Conservation (phyloP, 2,888 invertebrate species). For the Marronus borbonicus region DNA sequence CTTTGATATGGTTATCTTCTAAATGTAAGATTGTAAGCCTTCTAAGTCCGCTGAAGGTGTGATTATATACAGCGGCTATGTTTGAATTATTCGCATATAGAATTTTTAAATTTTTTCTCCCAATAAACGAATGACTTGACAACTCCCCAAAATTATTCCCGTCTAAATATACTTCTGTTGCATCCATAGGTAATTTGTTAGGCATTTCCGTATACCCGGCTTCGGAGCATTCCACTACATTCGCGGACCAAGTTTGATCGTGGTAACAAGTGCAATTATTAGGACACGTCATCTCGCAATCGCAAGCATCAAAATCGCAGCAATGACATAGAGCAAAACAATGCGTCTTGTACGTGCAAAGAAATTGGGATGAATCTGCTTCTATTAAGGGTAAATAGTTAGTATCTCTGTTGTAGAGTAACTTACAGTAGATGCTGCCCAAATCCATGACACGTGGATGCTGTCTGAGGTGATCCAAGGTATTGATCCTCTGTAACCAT, state of each 20-base stretch:
- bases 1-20: slow-evolving; percentile 88
- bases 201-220: slow-evolving; percentile 88
- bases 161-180: slow-evolving; percentile 94
- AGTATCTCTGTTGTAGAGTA: slow-evolving; percentile 87
- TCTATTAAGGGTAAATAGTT: slow-evolving; percentile 89
- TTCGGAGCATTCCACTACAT: slow-evolving; percentile 92
- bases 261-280: slow-evolving; percentile 95
- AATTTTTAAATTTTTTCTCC: slow-evolving; percentile 90
- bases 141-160: slow-evolving; percentile 92
- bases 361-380: slow-evolving; percentile 90
- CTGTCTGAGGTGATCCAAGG: slow-evolving; percentile 85
- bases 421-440: slow-evolving; percentile 90
- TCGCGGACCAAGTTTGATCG: slow-evolving; percentile 93
- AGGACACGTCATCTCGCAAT: slow-evolving; percentile 98
- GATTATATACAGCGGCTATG: slow-evolving; percentile 88
- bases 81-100: slow-evolving; percentile 92
- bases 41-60: slow-evolving; percentile 91
- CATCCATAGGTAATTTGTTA: slow-evolving; percentile 93
- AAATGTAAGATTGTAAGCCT: slow-evolving; percentile 86
- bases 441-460: slow-evolving; percentile 94
- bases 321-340: slow-evolving; percentile 96
- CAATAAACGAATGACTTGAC: slow-evolving; percentile 91
- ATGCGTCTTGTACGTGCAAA: slow-evolving; percentile 93
- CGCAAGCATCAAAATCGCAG: slow-evolving; percentile 97
- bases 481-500: slow-evolving; percentile 94